phyloP scores from a whole-genome alignment of 2,797 vertebrate species.

The Gymnothorax reevesii region DNA sequence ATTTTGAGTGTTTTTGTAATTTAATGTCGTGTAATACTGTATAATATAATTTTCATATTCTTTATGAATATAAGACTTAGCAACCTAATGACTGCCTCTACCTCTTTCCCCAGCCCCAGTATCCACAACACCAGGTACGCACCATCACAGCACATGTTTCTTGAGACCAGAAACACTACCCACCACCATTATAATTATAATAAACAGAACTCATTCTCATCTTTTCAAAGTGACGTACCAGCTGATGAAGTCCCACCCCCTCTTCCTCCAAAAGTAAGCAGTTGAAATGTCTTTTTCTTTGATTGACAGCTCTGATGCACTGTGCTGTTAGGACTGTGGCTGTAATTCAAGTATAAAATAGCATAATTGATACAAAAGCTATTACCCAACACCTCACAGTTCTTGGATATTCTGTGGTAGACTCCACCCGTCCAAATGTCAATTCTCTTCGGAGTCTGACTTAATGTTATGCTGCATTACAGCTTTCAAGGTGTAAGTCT shows the following conservation, averaged over 20 bases:
- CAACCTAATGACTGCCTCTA: background rate
- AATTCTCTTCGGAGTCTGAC: background rate
- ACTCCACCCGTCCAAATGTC: background rate
- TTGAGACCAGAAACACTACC: too few species aligned
- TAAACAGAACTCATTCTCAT: conserved; percentile 2
- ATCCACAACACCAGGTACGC: conserved; percentile 42
- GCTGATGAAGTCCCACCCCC: conserved; percentile 75
- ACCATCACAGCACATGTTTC: background rate
- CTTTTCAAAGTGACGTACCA: conserved; percentile 59
- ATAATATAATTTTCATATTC: too few species aligned
- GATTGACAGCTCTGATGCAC: background rate
- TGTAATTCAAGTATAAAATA: background rate
- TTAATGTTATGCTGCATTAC: background rate
- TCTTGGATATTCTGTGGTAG: background rate
- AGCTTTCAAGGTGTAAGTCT: background rate
- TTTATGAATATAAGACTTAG: background rate
- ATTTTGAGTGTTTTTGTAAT: background rate
- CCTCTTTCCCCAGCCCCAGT: conserved; percentile 41
- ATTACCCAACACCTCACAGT: background rate
- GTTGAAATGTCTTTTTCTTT: background rate
- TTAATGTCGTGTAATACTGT: too few species aligned
- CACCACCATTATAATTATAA: too few species aligned
- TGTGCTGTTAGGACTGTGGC: background rate
- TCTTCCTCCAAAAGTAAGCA: conserved; percentile 85
- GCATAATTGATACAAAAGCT: background rate